Evolutionary conservation across 1,140 invertebrate species (phyloP).

Genomic region (Eubasilissa regina): DNA sequence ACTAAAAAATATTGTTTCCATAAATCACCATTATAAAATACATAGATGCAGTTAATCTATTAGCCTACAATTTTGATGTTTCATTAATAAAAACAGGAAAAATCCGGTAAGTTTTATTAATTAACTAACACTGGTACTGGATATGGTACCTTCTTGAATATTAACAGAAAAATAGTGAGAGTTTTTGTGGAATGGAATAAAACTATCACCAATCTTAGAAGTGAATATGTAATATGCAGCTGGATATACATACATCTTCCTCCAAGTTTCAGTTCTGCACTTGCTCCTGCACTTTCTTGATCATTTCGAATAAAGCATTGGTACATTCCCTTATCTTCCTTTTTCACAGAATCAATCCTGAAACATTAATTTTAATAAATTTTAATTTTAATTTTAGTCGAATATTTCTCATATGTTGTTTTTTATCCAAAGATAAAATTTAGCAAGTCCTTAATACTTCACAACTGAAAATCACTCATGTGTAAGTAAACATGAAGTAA

Average conservation of each 20-base stretch:
- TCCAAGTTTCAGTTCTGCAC: constrained; percentile 92
- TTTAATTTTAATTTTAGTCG: background rate
- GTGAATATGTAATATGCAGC: background rate
- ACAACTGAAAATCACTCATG: no score
- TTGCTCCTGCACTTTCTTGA: constrained; percentile 93
- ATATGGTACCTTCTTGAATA: no score
- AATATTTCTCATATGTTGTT: no score
- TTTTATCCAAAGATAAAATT: no score
- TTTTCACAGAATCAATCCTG: constrained; percentile 90
- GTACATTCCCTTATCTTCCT: constrained; percentile 98
- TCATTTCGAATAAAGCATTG: constrained; percentile 96
- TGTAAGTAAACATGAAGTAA: no score
- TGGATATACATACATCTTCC: constrained; percentile 81
- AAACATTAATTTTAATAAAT: constrained; percentile 50
- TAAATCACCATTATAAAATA: background rate
- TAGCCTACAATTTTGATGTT: background rate
- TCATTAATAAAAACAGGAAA: no score
- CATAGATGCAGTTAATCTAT: background rate
- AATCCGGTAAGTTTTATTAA: no score
- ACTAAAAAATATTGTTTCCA: constrained; percentile 69
- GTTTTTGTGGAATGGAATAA: no score
- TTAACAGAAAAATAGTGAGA: no score
- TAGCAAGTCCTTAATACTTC: no score
- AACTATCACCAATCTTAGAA: background rate
- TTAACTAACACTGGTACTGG: no score